Evolutionary conservation across 2,888 invertebrate species (phyloP), one percentile per base, ranked within the genome.

Genomic region (Pyrrhia umbra): DNA sequence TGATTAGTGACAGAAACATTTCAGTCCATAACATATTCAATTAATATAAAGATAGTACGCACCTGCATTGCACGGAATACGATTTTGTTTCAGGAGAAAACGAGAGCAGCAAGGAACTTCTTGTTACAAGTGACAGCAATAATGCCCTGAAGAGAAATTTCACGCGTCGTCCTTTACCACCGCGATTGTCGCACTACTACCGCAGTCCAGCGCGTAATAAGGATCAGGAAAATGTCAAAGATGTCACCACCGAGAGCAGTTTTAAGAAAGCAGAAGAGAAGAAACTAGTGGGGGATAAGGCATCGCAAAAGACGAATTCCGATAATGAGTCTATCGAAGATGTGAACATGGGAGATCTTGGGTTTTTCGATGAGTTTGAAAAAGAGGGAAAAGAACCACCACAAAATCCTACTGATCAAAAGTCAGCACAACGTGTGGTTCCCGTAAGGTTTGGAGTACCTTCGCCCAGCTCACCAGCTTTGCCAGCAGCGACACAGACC

Each of bases 41-140:
- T n/a, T n/a, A n/a, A n/a, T n/a, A n/a, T n/a, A n/a, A n/a, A n/a
- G n/a, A n/a, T n/a, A n/a, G n/a, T n/a, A n/a, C n/a, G n/a, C n/a
- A n/a, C n/a, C n/a, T n/a, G n/a, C n/a, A n/a, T n/a, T n/a, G n/a
- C n/a, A n/a, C n/a, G n/a, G n/a, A n/a, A n/a, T n/a, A 21, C 6
- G 21, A 23, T 43, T 39, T 54, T 54, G 60, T 66, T 60, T 62
- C 57, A 95, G 96, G 91, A 5, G 96, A 96, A 77, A 92, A 89
- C 52, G 96, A 96, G 43, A 96, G 95, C 86, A 96, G 96, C 82
- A 95, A 96, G 69, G 96, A 96, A 78, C 90, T 96, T 2, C 95
- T 96, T 67, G 93, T 96, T 85, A 96, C 96, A 13, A 96, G 96
- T 67, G 96, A 96, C 80, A 92, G 89, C 69, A 90, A 75, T 64